phyloP scores from a whole-genome alignment of 2,888 invertebrate genomes.

The Drosophila putrida region DNA sequence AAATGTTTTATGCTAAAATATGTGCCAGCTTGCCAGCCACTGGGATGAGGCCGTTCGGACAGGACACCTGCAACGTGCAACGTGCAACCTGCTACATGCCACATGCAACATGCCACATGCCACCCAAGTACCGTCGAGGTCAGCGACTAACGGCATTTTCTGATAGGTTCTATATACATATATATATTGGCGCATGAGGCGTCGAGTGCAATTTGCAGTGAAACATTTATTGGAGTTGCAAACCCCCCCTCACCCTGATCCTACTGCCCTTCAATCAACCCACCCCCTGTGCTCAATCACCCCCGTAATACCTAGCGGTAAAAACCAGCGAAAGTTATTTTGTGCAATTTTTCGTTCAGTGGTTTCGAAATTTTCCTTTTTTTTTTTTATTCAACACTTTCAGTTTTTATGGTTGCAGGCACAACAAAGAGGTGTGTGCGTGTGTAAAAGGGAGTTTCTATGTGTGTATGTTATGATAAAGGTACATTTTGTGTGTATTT shows the following conservation, averaged over 20 bases:
- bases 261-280: not conserved
- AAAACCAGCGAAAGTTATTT: constrained; percentile 59
- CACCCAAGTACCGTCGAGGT: constrained; percentile 28
- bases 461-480: constrained; percentile 24
- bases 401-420: constrained; percentile 31
- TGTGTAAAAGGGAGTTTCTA: not conserved
- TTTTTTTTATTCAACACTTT: constrained; percentile 26
- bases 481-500: constrained; percentile 24
- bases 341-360: constrained; percentile 29
- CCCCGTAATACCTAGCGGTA: constrained; percentile 7
- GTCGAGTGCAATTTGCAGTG: constrained; percentile 62
- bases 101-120: not conserved
- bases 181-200: constrained; percentile 56
- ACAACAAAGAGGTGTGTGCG: constrained; percentile 29
- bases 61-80: constrained; percentile 5
- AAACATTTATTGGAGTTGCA: constrained; percentile 57
- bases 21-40: constrained; percentile 58
- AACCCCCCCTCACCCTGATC: not conserved
- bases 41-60: constrained; percentile 17
- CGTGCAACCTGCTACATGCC: constrained; percentile 5
- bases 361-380: constrained; percentile 8
- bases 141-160: constrained; percentile 31
- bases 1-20: constrained; percentile 68
- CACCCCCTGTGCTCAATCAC: constrained; percentile 5
- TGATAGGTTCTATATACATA: too few species aligned